Percentiles rank a stretch among this genome's conserved stretches.
Evolutionary conservation across 2,113 vertebrate genomes (phyloP).

Genomic region (Microcebus murinus): DNA sequence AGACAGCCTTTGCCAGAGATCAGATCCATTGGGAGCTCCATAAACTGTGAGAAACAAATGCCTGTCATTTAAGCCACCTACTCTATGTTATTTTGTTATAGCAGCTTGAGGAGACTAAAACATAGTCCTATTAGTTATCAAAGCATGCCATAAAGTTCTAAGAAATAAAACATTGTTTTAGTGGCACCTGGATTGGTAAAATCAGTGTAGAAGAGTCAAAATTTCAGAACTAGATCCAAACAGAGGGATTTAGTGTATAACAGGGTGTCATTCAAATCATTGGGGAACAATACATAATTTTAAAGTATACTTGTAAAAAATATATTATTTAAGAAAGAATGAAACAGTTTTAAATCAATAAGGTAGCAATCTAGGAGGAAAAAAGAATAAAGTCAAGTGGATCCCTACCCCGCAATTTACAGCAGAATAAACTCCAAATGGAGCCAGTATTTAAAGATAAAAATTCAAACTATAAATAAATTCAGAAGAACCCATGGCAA

Average conservation of each 20-base stretch:
- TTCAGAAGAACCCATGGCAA: neutral
- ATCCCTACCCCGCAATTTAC: neutral
- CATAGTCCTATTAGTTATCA: neutral
- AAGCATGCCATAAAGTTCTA: neutral
- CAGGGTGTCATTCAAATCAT: neutral
- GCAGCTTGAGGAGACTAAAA: neutral
- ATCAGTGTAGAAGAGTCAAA: neutral
- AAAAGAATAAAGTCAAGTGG: neutral
- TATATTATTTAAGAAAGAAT: neutral
- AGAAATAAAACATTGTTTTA: neutral
- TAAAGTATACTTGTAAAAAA: neutral
- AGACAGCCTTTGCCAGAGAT: neutral
- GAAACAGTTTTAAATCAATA: neutral
- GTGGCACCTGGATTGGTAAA: neutral
- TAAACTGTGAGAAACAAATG: neutral
- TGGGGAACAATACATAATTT: neutral
- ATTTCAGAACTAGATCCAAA: neutral
- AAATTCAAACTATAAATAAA: neutral
- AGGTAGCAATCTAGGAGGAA: neutral
- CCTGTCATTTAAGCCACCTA: neutral
- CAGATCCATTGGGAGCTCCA: too few species aligned
- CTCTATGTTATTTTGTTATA: neutral
- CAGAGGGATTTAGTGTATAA: neutral
- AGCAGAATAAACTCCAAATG: neutral
- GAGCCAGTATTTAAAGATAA: neutral